phyloP scores from a whole-genome alignment of 2,113 vertebrate species.

The Prunella himalayana region DNA sequence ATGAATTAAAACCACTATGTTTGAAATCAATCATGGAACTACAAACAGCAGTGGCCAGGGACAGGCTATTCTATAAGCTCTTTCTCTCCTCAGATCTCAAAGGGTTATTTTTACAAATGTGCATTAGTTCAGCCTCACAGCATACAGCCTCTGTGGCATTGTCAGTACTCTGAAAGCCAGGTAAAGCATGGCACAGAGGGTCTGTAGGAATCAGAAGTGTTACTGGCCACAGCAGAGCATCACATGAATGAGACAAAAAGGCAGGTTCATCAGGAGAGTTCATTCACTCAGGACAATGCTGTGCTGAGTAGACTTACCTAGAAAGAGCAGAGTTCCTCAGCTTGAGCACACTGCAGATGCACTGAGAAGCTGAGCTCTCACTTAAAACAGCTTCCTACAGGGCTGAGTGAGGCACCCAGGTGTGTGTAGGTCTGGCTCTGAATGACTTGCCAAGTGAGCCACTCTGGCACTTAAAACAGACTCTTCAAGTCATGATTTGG shows the following conservation, averaged over 20 bases:
- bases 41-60: not conserved
- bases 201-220: not conserved
- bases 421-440: fast-evolving
- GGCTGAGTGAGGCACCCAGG: fast-evolving
- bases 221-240: not conserved
- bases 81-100: not conserved
- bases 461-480: not conserved
- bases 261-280: not conserved
- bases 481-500: not conserved
- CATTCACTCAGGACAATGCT: not conserved
- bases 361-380: not conserved
- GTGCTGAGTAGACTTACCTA: not conserved
- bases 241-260: not conserved
- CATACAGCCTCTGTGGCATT: not conserved
- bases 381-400: not conserved
- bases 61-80: not conserved
- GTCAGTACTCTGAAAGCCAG: not conserved
- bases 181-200: not conserved
- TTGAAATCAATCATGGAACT: not conserved
- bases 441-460: not conserved
- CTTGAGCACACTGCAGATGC: not conserved
- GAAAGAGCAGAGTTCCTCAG: not conserved
- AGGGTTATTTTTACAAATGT: not conserved
- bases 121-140: not conserved
- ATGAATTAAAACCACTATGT: not conserved